Percentiles rank a stretch among this genome's conserved stretches.
Evolutionary conservation across 2,797 vertebrate species (phyloP).

Genomic region (Notolepis coatsorum): DNA sequence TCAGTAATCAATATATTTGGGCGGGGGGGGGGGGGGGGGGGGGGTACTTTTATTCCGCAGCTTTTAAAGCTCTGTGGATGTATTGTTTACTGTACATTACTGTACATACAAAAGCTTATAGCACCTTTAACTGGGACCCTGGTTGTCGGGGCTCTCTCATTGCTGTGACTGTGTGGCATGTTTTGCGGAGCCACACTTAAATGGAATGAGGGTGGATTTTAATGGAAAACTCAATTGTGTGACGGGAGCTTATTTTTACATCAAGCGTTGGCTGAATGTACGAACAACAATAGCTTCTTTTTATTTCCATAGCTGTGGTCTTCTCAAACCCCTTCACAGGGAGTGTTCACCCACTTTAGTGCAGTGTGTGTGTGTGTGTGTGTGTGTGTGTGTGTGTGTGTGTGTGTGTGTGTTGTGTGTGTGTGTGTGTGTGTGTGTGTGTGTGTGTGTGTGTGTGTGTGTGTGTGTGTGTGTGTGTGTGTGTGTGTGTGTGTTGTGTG

Average conservation of each 20-base stretch:
- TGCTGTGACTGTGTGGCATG: background rate
- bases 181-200: background rate
- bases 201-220: constrained; percentile 2
- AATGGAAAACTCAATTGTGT: constrained; percentile 32
- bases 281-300: constrained; percentile 28
- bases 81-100: too few species aligned
- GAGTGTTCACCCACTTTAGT: constrained; percentile 12
- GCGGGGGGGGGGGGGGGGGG: too few species aligned
- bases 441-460: too few species aligned
- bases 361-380: background rate
- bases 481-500: too few species aligned
- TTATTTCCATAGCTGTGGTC: constrained; percentile 30
- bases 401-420: constrained; percentile 8
- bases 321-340: background rate
- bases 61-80: too few species aligned
- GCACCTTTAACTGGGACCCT: background rate
- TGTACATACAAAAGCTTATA: too few species aligned
- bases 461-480: too few species aligned
- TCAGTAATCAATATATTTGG: too few species aligned
- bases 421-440: too few species aligned
- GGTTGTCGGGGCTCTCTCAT: too few species aligned
- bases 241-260: constrained; percentile 27
- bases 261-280: constrained; percentile 23
- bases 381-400: constrained; percentile 15
- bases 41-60: too few species aligned